Conservation (phyloP, 92 coral and sea anemone genomes). For the Pocillopora grandis region DNA sequence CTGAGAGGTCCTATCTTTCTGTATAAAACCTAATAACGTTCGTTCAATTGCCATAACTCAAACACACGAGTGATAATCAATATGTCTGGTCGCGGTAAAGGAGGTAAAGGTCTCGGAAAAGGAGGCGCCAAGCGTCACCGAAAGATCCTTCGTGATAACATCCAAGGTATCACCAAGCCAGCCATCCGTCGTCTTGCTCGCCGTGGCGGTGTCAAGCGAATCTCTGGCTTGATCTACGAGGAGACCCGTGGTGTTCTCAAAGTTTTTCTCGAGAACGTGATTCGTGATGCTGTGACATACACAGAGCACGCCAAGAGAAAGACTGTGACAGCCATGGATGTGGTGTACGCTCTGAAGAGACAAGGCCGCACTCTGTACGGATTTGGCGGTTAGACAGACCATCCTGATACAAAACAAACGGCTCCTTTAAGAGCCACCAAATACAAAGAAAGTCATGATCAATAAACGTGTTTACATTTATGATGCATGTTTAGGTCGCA, state of each 20-base stretch:
- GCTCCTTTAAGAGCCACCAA: slow-evolving; percentile 78
- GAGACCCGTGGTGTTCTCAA: slow-evolving; percentile 96
- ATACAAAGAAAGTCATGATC: too few species aligned
- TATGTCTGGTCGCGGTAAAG: slow-evolving; percentile 92
- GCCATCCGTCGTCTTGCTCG: slow-evolving; percentile 97
- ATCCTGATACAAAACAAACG: slow-evolving; percentile 38
- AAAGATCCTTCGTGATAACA: slow-evolving; percentile 94
- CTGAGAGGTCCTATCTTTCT: too few species aligned
- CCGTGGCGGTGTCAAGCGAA: slow-evolving; percentile 94
- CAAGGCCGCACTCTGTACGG: slow-evolving; percentile 94
- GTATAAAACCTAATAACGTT: too few species aligned
- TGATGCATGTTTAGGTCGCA: too few species aligned
- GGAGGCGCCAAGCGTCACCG: slow-evolving; percentile 99
- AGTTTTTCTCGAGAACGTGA: slow-evolving; percentile 93
- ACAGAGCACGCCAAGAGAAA: slow-evolving; percentile 96
- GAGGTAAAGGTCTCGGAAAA: slow-evolving; percentile 95
- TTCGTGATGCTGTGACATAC: slow-evolving; percentile 95
- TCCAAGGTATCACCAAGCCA: slow-evolving; percentile 95
- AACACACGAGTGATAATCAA: background rate
- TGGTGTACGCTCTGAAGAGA: slow-evolving; percentile 93
- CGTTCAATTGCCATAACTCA: too few species aligned
- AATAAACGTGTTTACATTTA: too few species aligned
- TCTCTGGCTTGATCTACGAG: slow-evolving; percentile 93
- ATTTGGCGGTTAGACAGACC: slow-evolving; percentile 63
- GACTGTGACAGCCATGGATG: slow-evolving; percentile 98